Conservation (phyloP, 2,113 vertebrate species). For the Hepsetus odoe region DNA sequence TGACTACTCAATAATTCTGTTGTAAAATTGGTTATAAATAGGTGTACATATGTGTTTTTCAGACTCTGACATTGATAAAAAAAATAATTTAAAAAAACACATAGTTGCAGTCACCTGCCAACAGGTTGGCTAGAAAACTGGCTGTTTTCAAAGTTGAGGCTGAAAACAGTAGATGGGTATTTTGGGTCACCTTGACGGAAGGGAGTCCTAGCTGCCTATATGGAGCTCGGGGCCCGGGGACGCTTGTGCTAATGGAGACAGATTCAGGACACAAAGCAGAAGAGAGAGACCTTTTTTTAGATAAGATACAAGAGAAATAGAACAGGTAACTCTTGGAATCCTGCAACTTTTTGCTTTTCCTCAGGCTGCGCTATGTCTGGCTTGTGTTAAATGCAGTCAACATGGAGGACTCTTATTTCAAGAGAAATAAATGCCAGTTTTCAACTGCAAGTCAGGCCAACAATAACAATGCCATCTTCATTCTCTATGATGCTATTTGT, state of each 20-base stretch:
- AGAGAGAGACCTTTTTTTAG: slow-evolving; percentile 53
- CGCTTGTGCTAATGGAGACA: slow-evolving; percentile 55
- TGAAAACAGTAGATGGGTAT: slow-evolving; percentile 27
- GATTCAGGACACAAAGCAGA: slow-evolving; percentile 55
- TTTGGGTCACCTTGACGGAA: slow-evolving; percentile 62
- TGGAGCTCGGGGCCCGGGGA: slow-evolving; percentile 54
- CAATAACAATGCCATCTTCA: neutral
- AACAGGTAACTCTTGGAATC: slow-evolving; percentile 44
- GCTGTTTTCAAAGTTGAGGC: slow-evolving; percentile 31
- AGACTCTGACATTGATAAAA: slow-evolving; percentile 28
- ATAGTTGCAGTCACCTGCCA: slow-evolving; percentile 15
- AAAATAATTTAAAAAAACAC: too few relatives aligned
- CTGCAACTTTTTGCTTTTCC: slow-evolving; percentile 24
- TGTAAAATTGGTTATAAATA: slow-evolving; percentile 4
- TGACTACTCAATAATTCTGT: neutral
- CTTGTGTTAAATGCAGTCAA: neutral
- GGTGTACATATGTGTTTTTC: neutral
- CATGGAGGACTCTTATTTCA: neutral
- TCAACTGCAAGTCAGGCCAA: neutral
- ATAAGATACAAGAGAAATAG: slow-evolving; percentile 46
- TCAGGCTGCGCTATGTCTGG: slow-evolving; percentile 13
- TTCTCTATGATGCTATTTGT: neutral
- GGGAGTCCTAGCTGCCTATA: slow-evolving; percentile 57
- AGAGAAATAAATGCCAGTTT: neutral
- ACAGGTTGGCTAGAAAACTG: slow-evolving; percentile 14